Conservation (phyloP, 2,797 vertebrate species). For the Clarias laeviceps region DNA sequence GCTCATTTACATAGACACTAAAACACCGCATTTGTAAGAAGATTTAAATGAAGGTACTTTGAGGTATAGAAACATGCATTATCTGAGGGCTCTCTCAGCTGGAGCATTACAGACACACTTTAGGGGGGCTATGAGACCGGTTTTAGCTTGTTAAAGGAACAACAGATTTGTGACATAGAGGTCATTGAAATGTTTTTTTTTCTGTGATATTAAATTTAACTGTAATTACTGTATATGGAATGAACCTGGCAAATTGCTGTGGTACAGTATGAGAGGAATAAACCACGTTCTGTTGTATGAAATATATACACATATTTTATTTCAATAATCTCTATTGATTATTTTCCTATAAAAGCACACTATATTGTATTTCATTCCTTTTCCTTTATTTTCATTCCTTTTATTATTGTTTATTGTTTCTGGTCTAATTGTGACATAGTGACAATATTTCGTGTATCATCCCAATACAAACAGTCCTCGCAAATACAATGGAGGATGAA, state of each 20-base stretch:
- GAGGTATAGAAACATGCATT: no score
- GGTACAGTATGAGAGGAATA: no score
- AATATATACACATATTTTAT: not conserved
- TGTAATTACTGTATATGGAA: no score
- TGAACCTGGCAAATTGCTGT: no score
- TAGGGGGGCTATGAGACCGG: no score
- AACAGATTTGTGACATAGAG: no score
- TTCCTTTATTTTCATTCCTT: not conserved
- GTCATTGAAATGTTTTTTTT: no score
- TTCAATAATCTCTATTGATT: not conserved
- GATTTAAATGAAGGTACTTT: not conserved
- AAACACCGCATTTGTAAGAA: not conserved
- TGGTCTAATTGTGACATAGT: not conserved
- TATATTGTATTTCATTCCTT: not conserved
- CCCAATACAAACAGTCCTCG: not conserved
- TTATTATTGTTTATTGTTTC: not conserved
- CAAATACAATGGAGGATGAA: not conserved
- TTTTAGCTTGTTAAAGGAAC: no score
- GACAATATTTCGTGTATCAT: not conserved
- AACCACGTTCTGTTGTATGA: not conserved
- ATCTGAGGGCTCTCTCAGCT: no score
- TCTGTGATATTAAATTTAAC: no score
- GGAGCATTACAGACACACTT: no score
- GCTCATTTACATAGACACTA: no score
- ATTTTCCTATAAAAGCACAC: not conserved